A percentile compares a stretch with the other conserved stretches of the same genome.
phyloP scores from a whole-genome alignment of 2,113 vertebrate species.

The Zingel zingel region DNA sequence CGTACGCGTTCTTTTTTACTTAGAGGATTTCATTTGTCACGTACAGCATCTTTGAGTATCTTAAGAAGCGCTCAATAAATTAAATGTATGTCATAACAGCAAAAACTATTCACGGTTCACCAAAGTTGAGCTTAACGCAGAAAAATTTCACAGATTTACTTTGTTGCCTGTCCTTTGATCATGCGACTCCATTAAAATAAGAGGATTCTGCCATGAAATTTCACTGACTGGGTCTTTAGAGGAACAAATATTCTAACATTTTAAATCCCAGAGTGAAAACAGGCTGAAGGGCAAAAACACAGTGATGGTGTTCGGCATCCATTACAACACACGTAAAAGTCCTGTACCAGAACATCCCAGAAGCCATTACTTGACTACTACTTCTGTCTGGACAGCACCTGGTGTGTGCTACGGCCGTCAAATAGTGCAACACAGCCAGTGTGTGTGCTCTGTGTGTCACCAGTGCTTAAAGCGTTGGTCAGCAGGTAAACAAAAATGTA shows the following conservation, averaged over 20 bases:
- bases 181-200: not conserved
- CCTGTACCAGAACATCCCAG: not conserved
- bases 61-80: not conserved
- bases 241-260: not conserved
- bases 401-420: not conserved
- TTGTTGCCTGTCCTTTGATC: not conserved
- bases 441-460: not conserved
- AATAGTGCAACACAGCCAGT: not conserved
- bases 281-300: not conserved
- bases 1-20: not conserved
- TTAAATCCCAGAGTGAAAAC: not conserved
- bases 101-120: not conserved
- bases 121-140: not conserved
- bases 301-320: not conserved
- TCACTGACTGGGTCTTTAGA: not conserved
- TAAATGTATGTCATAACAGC: not conserved
- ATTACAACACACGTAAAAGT: not conserved
- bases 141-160: not conserved
- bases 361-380: not conserved
- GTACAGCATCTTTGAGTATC: not conserved
- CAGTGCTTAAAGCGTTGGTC: conserved; percentile 29
- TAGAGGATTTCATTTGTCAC: not conserved
- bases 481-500: conserved; percentile 43
- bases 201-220: not conserved
- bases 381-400: conserved; percentile 26